phyloP scores from a whole-genome alignment of 2,888 invertebrate genomes.

The Blera fallax region DNA sequence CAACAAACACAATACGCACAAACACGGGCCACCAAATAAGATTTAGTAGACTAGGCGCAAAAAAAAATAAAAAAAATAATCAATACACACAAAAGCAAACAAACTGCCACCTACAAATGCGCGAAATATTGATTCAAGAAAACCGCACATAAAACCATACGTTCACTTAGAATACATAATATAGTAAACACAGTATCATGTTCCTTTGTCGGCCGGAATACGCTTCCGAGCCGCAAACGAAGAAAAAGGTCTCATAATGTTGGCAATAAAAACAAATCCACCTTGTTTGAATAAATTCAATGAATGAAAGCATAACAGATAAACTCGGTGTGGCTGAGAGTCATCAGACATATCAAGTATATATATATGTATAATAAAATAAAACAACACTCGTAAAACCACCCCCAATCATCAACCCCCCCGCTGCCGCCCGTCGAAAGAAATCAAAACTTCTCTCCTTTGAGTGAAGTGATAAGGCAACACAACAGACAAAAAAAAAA shows the following conservation, averaged over 20 bases:
- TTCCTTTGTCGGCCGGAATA: constrained; percentile 34
- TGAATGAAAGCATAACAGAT: constrained; percentile 69
- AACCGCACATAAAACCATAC: constrained; percentile 63
- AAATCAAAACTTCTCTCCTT: constrained; percentile 64
- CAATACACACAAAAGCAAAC: constrained; percentile 11
- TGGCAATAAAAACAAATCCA: constrained; percentile 68
- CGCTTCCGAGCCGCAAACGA: constrained; percentile 5
- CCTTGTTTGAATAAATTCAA: constrained; percentile 71
- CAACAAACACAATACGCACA: constrained; percentile 14
- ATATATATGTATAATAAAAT: constrained; percentile 55
- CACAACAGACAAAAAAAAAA: constrained; percentile 25
- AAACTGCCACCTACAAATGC: constrained; percentile 31
- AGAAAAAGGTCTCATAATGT: constrained; percentile 46
- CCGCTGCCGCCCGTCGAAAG: neutral
- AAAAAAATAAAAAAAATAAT: constrained; percentile 32
- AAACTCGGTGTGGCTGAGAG: constrained; percentile 45
- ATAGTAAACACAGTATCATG: constrained; percentile 53
- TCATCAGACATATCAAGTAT: constrained; percentile 64
- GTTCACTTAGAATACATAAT: constrained; percentile 62
- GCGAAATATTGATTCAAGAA: constrained; percentile 67
- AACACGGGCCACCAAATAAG: constrained; percentile 13
- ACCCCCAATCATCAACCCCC: constrained; percentile 26
- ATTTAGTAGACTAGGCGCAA: constrained; percentile 20
- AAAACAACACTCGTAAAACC: constrained; percentile 61
- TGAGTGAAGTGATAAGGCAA: constrained; percentile 61